Evolutionary conservation across 2,888 invertebrate species (phyloP).

Genomic region (Augiades crinisus): DNA sequence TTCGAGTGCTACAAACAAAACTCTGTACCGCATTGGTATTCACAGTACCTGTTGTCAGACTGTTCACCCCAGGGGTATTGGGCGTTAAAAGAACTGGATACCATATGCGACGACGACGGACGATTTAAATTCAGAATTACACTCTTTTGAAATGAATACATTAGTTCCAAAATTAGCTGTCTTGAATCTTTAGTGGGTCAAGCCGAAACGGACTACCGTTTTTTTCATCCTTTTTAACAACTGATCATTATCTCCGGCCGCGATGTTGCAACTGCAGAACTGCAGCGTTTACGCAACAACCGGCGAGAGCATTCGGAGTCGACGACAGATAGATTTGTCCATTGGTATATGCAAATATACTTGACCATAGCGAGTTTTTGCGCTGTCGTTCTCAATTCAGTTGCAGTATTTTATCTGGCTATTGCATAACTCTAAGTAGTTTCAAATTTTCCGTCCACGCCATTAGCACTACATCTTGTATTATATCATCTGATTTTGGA

Average conservation of each 20-base stretch:
- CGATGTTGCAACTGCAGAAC: conserved; percentile 52
- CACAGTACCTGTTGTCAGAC: background rate
- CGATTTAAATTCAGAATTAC: background rate
- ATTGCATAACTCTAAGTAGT: conserved; percentile 14
- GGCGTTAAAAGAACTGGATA: background rate
- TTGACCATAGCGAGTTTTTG: conserved; percentile 14
- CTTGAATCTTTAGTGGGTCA: conserved; percentile 50
- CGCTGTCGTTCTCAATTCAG: background rate
- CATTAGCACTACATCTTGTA: conserved; percentile 13
- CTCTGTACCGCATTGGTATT: background rate
- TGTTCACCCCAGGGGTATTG: conserved; percentile 1
- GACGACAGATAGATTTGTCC: conserved; percentile 21
- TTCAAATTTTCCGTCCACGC: conserved; percentile 14
- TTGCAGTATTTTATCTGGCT: conserved; percentile 1
- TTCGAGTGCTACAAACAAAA: background rate
- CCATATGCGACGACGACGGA: background rate
- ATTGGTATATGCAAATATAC: conserved; percentile 19
- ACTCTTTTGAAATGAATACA: conserved; percentile 6
- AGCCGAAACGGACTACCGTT: conserved; percentile 26
- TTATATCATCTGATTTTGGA: conserved; percentile 20
- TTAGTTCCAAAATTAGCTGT: conserved; percentile 48
- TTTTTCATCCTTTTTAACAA: conserved; percentile 39
- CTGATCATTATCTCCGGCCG: conserved; percentile 48
- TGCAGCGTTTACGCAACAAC: conserved; percentile 57
- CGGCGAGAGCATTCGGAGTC: conserved; percentile 53